Evolutionary conservation across 2,888 invertebrate species (phyloP), one percentile per base, ranked within the genome.

Genomic region (Cerastis leucographa): DNA sequence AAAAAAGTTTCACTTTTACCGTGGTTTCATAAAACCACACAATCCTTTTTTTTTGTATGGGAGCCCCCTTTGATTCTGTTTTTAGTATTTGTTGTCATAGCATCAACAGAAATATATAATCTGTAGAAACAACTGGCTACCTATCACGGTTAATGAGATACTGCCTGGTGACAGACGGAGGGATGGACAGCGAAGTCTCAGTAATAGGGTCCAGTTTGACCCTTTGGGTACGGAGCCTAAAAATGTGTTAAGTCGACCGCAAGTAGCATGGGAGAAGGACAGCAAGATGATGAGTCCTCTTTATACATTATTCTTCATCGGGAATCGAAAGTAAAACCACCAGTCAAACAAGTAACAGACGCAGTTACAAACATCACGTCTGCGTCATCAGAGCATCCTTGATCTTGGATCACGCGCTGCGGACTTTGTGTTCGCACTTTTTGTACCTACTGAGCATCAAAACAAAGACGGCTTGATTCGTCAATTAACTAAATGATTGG

Each of bases 321-420:
- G 29, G 25, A 25, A 46, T 40, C 35, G 54, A 79, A 71, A 71
- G 62, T 73, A 29, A 40, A 62, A 19, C 49, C 46, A 22, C 35
- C 17, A 61, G 19, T 17, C 17, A 25, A 46, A 44, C 59, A 35
- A 42, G 42, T 44, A 14, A 19, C 59, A 78, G 35, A 6, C 54
- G 5, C n/a, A 49, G 46, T 35, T 17, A 40, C 19, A 35, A 73
- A 56, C 73, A 59, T n/a, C 17, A n/a, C n/a, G n/a, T 29, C 22
- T 69, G 54, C 71, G 54, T 79, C 80, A 62, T 70, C 35, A 17
- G 1, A 22, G 22, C 8, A 51, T 22, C 77, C 80, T 64, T 77
- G 77, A 80, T 80, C 80, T 80, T 77, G 80, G n/a, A 40, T 22
- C 7, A 29, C 40, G 46, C 12, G 19, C 51, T 51, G 49, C 3